Evolutionary conservation across 2,113 vertebrate species (phyloP), one percentile per base, ranked within the genome.

Genomic region (Callipepla californica): DNA sequence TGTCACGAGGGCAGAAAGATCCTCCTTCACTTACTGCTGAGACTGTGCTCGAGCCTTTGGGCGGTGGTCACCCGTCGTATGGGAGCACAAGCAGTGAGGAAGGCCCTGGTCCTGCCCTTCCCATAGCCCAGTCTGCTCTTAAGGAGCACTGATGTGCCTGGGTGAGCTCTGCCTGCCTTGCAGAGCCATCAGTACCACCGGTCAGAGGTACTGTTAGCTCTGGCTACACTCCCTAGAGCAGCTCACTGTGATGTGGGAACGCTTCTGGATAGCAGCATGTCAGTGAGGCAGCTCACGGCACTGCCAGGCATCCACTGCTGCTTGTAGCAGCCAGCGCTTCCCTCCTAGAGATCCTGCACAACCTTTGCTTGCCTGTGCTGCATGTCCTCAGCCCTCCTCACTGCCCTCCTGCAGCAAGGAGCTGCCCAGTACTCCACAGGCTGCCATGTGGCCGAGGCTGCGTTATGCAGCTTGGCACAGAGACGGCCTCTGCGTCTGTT

Each of bases 181-280:
- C 7, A 7, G 70, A 85, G 32, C 61, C 5, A 1, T 30, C 23
- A 14, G 21, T 57, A 16, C 50, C 23, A 45, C 63, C 5, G 13
- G 59, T 30, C 48, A 61, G 48, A 80, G 76, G 40, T 32, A 18
- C 58, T 38, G 20, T 21, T 86, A 65, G 53, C 84, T 86, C 69
- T 0, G 1, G 21, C 3, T 3, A 9, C 25, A 20, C 5, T 42
- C 34, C 26, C 82, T 42, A 77, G 19, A 32, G 42, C 22, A 11
- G 4, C 13, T 50, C 36, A 15, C 40, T 8, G 2, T 5, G 40
- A 21, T 4, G 3, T 18, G 68, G 63, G 62, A n/a, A 53, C 1
- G 0, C 40, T 50, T 58, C 65, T 9, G 3, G 1, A 0, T 8
- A 23, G 45, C 17, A 73, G 13, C 0, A 0, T 77, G 85, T 42